phyloP scores from a whole-genome alignment of 2,797 vertebrate species.

The Glossophaga mutica region DNA sequence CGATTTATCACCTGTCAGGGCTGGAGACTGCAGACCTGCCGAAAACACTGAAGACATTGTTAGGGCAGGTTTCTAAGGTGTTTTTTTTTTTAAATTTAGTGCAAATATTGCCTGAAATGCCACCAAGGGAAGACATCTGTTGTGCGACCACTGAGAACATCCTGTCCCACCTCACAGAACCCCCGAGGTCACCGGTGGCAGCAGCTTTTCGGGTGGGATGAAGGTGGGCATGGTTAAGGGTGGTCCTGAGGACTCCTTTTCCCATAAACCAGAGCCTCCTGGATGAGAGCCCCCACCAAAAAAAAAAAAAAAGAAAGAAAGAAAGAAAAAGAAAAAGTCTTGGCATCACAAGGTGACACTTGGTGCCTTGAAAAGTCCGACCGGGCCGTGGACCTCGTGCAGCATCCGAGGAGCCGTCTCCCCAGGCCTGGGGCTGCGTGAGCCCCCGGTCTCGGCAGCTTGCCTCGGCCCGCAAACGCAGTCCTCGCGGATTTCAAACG shows the following conservation, averaged over 20 bases:
- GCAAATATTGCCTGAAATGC: slow-evolving; percentile 45
- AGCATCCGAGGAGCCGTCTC: background rate
- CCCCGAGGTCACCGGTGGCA: slow-evolving; percentile 5
- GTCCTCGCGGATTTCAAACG: slow-evolving; percentile 22
- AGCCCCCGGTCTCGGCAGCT: background rate
- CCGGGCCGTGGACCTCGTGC: background rate
- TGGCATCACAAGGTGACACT: slow-evolving; percentile 8
- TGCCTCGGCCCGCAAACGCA: background rate
- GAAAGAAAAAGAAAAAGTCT: background rate
- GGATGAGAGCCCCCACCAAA: slow-evolving; percentile 28
- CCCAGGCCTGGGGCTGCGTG: background rate
- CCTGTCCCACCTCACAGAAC: background rate
- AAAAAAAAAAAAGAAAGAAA: background rate
- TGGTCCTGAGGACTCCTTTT: background rate
- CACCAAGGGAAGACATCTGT: slow-evolving; percentile 61
- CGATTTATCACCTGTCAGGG: slow-evolving; percentile 79
- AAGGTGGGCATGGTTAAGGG: background rate
- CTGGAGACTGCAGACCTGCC: slow-evolving; percentile 71
- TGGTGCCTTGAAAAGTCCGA: background rate
- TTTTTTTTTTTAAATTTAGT: slow-evolving; percentile 28
- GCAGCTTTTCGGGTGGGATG: background rate
- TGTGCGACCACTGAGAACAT: slow-evolving; percentile 66
- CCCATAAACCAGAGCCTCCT: background rate
- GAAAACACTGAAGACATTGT: slow-evolving; percentile 70
- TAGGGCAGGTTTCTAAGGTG: slow-evolving; percentile 59